These are phyloP conservation scores for Monoplex corrugatus DNA, from an alignment of 2,888 invertebrate species.

Conservation along the genomic window DNA sequence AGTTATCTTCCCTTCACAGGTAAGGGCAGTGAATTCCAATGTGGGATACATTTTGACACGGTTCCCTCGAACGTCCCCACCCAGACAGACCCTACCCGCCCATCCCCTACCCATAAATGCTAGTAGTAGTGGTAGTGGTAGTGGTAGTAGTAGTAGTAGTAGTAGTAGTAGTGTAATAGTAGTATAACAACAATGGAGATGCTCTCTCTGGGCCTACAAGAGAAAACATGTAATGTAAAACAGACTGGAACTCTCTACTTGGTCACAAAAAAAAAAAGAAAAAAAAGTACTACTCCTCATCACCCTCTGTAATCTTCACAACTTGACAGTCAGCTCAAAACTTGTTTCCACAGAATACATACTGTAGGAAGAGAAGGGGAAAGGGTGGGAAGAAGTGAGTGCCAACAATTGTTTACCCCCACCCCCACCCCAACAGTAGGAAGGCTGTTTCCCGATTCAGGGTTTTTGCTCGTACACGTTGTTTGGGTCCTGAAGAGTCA, in stretches of 20 bases:
- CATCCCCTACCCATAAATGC: not conserved
- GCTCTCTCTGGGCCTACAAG: not conserved
- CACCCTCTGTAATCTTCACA: too few species aligned
- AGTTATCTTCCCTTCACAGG: not conserved
- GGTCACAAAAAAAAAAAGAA: not conserved
- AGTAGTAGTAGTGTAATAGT: not conserved
- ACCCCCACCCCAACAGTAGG: not conserved
- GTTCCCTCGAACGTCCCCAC: not conserved
- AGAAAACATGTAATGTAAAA: not conserved
- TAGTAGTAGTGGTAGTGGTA: not conserved
- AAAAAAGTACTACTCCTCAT: too few species aligned
- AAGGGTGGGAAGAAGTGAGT: too few species aligned
- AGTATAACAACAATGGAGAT: not conserved
- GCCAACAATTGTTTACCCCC: too few species aligned
- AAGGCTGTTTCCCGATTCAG: too few species aligned
- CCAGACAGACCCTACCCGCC: not conserved
- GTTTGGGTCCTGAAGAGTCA: too few species aligned
- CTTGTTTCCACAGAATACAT: too few species aligned
- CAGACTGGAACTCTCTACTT: not conserved
- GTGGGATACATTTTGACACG: slow-evolving; percentile 9
- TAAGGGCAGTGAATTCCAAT: slow-evolving; percentile 26
- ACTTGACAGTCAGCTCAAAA: too few species aligned
- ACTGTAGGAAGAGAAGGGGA: too few species aligned
- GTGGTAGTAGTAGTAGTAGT: too few species aligned
- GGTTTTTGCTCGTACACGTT: too few species aligned